phyloP scores from a whole-genome alignment of 2,888 invertebrate genomes.

The Rotaria macrura region DNA sequence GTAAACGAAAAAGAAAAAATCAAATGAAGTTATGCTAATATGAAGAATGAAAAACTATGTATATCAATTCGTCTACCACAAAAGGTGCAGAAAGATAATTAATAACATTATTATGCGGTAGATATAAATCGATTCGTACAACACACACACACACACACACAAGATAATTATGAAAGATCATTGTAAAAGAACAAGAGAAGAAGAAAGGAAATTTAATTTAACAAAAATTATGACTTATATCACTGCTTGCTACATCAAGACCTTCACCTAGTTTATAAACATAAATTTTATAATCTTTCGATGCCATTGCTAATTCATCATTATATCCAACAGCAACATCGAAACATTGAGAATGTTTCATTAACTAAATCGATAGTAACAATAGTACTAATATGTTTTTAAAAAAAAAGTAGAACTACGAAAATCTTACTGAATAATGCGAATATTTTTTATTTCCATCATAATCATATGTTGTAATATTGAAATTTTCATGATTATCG shows the following conservation, averaged over 20 bases:
- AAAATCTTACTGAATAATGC: not conserved
- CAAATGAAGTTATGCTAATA: not conserved
- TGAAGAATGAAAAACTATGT: not conserved
- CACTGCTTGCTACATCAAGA: not conserved
- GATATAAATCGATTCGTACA: not conserved
- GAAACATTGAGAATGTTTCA: constrained; percentile 23
- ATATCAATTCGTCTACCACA: constrained; percentile 1
- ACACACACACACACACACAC: not conserved
- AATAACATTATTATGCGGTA: not conserved
- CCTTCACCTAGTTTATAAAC: constrained; percentile 4
- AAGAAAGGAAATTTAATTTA: not conserved
- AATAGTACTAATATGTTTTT: too few relatives aligned
- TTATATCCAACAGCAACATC: constrained; percentile 20
- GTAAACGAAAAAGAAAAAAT: not conserved
- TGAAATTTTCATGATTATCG: constrained; percentile 21
- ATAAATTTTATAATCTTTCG: constrained; percentile 15
- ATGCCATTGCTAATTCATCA: constrained; percentile 19
- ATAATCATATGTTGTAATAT: constrained; percentile 7
- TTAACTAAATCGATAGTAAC: not conserved
- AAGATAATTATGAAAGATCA: not conserved
- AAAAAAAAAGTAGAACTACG: not conserved
- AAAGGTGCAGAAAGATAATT: constrained; percentile 2
- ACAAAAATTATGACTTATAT: not conserved
- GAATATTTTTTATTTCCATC: constrained; percentile 22
- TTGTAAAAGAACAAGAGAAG: constrained; percentile 11